These are phyloP conservation scores for Chaenodraco wilsoni DNA, from an alignment of 2,797 vertebrate genomes.

Conservation along the genomic window DNA sequence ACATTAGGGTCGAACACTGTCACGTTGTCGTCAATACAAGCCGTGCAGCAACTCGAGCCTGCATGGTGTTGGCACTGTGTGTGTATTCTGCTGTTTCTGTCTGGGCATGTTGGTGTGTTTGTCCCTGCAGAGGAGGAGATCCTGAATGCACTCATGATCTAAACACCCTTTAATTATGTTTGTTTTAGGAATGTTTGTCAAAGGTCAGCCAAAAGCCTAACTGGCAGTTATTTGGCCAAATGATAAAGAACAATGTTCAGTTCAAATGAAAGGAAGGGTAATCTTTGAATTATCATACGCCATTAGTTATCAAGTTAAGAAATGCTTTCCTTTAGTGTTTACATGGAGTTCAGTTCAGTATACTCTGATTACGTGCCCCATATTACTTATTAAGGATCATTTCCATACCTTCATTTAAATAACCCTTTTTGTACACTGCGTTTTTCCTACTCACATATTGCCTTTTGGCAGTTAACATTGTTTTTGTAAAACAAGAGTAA, in stretches of 20 bases:
- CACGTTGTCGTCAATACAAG: constrained; percentile 21
- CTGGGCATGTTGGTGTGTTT: constrained; percentile 4
- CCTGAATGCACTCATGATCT: neutral
- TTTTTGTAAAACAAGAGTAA: neutral
- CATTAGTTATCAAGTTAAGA: neutral
- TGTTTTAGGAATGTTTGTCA: constrained; percentile 23
- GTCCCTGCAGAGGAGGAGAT: constrained; percentile 16
- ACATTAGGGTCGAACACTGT: constrained; percentile 2
- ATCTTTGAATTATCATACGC: neutral
- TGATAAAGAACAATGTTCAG: neutral
- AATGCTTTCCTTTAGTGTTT: neutral
- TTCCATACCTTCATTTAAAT: no score
- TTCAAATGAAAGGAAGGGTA: neutral
- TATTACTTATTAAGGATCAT: no score
- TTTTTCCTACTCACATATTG: neutral
- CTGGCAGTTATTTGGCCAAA: neutral
- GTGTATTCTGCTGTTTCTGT: constrained; percentile 18
- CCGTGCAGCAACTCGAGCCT: constrained; percentile 4
- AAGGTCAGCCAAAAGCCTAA: neutral
- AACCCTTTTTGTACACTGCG: no score
- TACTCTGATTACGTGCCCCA: no score
- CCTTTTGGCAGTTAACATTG: neutral
- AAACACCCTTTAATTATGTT: constrained; percentile 6
- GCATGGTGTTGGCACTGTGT: neutral
- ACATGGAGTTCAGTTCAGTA: no score